These are phyloP conservation scores for Gonatopus flavifemur DNA, from an alignment of 1,140 invertebrate species.

Conservation along the genomic window DNA sequence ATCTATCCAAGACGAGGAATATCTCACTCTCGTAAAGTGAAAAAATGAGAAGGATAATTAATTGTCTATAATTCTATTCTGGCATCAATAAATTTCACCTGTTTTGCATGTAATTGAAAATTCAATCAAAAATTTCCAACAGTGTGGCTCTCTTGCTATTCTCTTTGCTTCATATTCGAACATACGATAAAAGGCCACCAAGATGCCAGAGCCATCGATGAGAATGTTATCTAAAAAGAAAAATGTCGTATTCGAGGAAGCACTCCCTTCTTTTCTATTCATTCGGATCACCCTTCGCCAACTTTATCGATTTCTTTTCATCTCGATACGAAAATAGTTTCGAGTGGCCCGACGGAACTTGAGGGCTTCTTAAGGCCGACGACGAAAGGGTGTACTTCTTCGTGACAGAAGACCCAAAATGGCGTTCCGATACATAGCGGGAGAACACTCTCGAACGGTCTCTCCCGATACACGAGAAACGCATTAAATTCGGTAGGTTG, in stretches of 20 bases:
- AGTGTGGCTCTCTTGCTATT: no score
- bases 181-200: no score
- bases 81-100: no score
- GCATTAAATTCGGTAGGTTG: constrained; percentile 34
- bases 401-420: constrained; percentile 36
- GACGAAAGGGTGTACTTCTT: constrained; percentile 37
- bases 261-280: constrained; percentile 37
- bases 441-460: constrained; percentile 23
- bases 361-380: constrained; percentile 34
- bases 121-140: no score
- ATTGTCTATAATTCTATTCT: no score
- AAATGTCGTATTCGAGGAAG: constrained; percentile 31
- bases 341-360: constrained; percentile 34
- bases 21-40: no score
- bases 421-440: constrained; percentile 26
- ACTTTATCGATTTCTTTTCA: constrained; percentile 41
- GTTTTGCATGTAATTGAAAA: no score
- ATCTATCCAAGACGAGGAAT: no score
- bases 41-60: no score
- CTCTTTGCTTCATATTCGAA: no score
- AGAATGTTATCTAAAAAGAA: no score
- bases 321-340: constrained; percentile 40
- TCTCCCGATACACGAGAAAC: constrained; percentile 34
- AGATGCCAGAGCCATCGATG: no score
- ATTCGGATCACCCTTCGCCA: constrained; percentile 37